Evolutionary conservation across 2,888 invertebrate genomes (phyloP), one percentile per base, ranked within the genome.

Genomic region (Cordylochernes scorpioides): DNA sequence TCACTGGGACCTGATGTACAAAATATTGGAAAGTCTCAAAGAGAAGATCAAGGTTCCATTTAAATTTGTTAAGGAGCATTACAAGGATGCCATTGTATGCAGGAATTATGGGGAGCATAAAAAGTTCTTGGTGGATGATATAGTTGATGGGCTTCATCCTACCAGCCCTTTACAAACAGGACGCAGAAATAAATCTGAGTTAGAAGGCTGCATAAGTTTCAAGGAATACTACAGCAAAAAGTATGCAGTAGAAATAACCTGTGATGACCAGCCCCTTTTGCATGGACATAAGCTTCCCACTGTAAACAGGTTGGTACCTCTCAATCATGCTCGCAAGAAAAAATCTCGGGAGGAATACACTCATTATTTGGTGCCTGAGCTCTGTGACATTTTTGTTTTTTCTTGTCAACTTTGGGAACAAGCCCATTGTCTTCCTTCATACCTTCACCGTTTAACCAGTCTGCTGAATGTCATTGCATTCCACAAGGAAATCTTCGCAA

Each of bases 91-190:
- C 0, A 91, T 97, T 0, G 88, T 97, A 1, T 88, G 88, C 63
- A 94, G 94, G 0, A 91, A 91, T 74, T 99, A 97, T 48, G 64
- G 94, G 38, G 88, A 88, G 51, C 77, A 82, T 48, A 91, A 94
- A 50, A 84, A 88, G 46, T 88, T 88, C 0, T 78, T 78, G 58
- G 64, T 72, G 51, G 33, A 24, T 52, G 78, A 94, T 47, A 94
- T 97, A 2, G 94, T 91, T 1, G 88, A 65, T 43, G 72, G 80
- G 48, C 55, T 82, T 6, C 68, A 67, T 29, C 86, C 86, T 0
- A 67, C 67, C 30, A 80, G 82, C 1, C 53, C 86, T 86, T 0
- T 45, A 46, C 15, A 69, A n/a, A n/a, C n/a, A n/a, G n/a, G n/a
- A n/a, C n/a, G n/a, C n/a, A n/a, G n/a, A n/a, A n/a, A n/a, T n/a